Evolutionary conservation across 2,888 invertebrate genomes (phyloP), one percentile per base, ranked within the genome.

Genomic region (Julus scanicus): DNA sequence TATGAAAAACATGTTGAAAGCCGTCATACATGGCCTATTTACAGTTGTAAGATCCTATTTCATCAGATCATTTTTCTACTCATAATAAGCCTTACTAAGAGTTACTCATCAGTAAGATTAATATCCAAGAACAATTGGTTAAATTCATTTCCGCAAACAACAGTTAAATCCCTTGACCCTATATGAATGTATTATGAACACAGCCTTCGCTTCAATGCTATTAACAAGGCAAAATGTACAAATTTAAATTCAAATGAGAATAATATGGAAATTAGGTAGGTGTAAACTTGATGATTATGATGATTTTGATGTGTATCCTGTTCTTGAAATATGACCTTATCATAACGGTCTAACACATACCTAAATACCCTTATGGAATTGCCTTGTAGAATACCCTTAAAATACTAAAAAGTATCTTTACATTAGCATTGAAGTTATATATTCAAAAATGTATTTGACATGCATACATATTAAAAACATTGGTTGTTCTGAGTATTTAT

Each of bases 91-190:
- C 5, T 71, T 71, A 29, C 71, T 71, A 71, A 71, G 71, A 20
- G 71, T 71, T 71, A 71, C 71, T 71, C 71, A 71, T 17, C 71
- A 29, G 3, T 29, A 71, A 71, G 71, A 71, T 71, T 71, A 71
- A 71, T 71, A 71, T 9, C 71, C 5, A 8, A 1, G 29, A 71
- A 71, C n/a, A 71, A 29, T 29, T 71, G 2, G 11, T 20, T 71
- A 71, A 8, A 71, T 71, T 71, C 71, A 71, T 71, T 71, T 71
- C 71, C 71, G 71, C 71, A 71, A 71, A 71, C 29, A 71, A 71
- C 71, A 20, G 71, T 71, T 29, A 71, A 71, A 71, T 71, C 71
- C 71, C 71, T 71, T 71, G 71, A 71, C 71, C 71, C 71, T 71
- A 29, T 71, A 71, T 71, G 15, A 6, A 9, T 71, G 71, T 71